A percentile compares a stretch with the other conserved stretches of the same genome.
phyloP scores from a whole-genome alignment of 2,113 vertebrate species.

The Mungos mungo region DNA sequence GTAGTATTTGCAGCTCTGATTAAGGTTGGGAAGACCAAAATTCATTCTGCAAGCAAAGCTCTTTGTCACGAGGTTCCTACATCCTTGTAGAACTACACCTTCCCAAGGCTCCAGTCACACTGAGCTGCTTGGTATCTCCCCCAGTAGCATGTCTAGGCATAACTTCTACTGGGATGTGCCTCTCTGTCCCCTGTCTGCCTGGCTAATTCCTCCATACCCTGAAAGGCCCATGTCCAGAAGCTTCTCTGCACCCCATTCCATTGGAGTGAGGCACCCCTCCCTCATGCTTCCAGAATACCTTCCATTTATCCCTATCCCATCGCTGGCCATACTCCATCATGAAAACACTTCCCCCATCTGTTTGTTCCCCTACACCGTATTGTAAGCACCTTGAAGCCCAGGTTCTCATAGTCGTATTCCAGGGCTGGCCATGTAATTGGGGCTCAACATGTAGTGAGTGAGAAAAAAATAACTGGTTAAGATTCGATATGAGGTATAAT shows the following conservation, averaged over 20 bases:
- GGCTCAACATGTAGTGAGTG: not conserved
- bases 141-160: not conserved
- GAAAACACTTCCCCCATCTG: not conserved
- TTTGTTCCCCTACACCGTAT: accelerated
- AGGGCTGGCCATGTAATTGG: not conserved
- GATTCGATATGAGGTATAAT: not conserved
- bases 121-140: not conserved
- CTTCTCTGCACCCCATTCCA: not conserved
- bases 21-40: not conserved
- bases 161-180: not conserved
- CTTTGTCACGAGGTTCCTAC: accelerated
- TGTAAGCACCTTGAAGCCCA: accelerated
- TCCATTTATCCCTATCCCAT: not conserved
- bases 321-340: not conserved
- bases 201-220: not conserved
- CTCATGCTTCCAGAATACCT: not conserved
- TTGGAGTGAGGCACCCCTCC: not conserved
- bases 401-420: not conserved
- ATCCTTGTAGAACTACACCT: not conserved
- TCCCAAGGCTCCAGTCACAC: not conserved
- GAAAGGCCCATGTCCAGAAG: not conserved
- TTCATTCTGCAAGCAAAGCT: not conserved
- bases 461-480: not conserved
- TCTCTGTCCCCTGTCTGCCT: not conserved
- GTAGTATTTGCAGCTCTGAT: not conserved